phyloP scores from a whole-genome alignment of 23 tunicate genomes.

The Clavelina lepadiformis region DNA sequence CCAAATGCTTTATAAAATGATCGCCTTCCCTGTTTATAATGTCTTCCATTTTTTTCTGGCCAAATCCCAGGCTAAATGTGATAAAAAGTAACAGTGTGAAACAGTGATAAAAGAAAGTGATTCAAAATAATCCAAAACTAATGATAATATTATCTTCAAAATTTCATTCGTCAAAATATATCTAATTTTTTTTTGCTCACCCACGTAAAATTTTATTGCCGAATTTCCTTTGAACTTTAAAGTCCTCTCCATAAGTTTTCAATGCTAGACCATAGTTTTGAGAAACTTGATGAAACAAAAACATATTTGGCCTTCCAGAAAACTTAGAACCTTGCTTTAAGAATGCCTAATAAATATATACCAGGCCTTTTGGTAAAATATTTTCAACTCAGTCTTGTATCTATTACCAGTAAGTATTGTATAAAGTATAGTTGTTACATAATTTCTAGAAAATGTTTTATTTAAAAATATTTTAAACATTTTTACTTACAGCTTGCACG shows the following conservation, averaged over 20 bases:
- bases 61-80: not conserved
- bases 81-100: no score
- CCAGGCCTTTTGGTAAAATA: no score
- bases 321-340: not conserved
- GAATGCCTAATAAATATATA: no score
- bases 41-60: not conserved
- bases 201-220: not conserved
- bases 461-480: no score
- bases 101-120: no score
- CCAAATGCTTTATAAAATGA: not conserved
- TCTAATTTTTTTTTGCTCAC: not conserved
- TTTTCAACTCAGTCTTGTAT: no score
- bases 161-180: not conserved
- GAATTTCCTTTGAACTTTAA: slow-evolving; percentile 1
- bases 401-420: no score
- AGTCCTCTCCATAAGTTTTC: not conserved
- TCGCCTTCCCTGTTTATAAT: not conserved
- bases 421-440: no score
- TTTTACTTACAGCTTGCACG: no score
- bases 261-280: not conserved
- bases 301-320: not conserved
- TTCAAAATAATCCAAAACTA: no score
- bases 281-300: not conserved
- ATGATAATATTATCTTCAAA: not conserved
- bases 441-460: no score